Evolutionary conservation across 30 jellyfish, hydroid and myxozoan genomes (phyloP).

Genomic region (Pelagia noctiluca): DNA sequence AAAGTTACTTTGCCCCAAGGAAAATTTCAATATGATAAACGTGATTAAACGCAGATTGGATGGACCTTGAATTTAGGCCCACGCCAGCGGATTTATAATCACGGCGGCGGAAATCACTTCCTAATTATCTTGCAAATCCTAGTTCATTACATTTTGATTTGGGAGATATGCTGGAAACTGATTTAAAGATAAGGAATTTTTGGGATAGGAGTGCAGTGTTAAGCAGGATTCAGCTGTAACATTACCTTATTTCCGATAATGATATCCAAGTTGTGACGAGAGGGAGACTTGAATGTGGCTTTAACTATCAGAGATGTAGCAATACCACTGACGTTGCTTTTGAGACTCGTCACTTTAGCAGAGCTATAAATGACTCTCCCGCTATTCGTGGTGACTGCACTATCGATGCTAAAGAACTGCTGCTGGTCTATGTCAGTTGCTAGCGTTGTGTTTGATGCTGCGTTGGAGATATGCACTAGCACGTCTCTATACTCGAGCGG

Average conservation of each 20-base stretch:
- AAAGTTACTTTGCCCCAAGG: too few species aligned
- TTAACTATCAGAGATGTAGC: neutral
- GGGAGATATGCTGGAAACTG: neutral
- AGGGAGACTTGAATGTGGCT: neutral
- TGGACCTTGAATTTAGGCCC: neutral
- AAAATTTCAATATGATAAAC: too few species aligned
- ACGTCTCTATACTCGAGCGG: neutral
- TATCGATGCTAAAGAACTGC: neutral
- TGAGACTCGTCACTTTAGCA: slow-evolving; percentile 1
- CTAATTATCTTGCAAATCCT: neutral
- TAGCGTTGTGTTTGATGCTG: neutral
- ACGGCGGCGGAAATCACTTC: neutral
- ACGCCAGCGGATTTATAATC: neutral
- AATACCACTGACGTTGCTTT: neutral
- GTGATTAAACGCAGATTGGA: too few species aligned
- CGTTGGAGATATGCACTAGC: neutral
- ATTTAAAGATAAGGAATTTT: too few species aligned
- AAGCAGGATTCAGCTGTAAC: too few species aligned
- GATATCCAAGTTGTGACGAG: neutral
- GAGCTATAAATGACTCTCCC: neutral
- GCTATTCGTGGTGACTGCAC: neutral
- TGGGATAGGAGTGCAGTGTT: too few species aligned
- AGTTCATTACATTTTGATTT: too few species aligned
- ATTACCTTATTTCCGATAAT: neutral
- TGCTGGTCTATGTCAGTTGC: neutral